Percentiles rank a stretch among this genome's conserved stretches.
These are phyloP conservation scores for Drosophila lacteicornis DNA, from an alignment of 1,140 invertebrate genomes.

Conservation along the genomic window DNA sequence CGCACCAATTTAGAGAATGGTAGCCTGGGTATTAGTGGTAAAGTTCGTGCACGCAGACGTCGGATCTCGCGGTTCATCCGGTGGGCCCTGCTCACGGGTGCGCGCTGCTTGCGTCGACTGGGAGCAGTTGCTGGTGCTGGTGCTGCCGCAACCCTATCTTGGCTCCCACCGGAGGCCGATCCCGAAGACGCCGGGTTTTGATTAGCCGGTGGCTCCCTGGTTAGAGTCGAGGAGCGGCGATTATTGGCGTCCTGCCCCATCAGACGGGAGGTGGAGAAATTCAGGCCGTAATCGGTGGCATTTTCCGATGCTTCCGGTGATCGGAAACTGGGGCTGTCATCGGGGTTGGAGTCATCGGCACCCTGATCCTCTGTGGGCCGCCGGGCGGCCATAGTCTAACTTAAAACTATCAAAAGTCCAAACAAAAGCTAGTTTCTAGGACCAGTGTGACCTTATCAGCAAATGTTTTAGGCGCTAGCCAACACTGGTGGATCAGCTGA, in stretches of 20 bases:
- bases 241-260: background rate
- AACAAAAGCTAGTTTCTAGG: background rate
- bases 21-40: slow-evolving; percentile 64
- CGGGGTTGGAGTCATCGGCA: background rate
- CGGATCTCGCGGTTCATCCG: slow-evolving; percentile 37
- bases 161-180: background rate
- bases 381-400: background rate
- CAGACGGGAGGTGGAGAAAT: slow-evolving; percentile 62
- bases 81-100: slow-evolving; percentile 1
- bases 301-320: slow-evolving; percentile 27
- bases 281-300: slow-evolving; percentile 54
- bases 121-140: background rate
- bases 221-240: slow-evolving; percentile 51
- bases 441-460: slow-evolving; percentile 4
- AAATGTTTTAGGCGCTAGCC: background rate
- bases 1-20: slow-evolving; percentile 76
- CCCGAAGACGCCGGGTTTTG: background rate
- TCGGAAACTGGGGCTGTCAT: slow-evolving; percentile 9
- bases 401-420: background rate
- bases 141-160: background rate
- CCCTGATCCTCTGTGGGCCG: too few relatives aligned
- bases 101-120: slow-evolving; percentile 28
- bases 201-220: background rate
- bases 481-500: background rate
- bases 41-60: slow-evolving; percentile 5